Evolutionary conservation across 1,140 invertebrate genomes (phyloP).

Genomic region (Sinonovacula constricta): DNA sequence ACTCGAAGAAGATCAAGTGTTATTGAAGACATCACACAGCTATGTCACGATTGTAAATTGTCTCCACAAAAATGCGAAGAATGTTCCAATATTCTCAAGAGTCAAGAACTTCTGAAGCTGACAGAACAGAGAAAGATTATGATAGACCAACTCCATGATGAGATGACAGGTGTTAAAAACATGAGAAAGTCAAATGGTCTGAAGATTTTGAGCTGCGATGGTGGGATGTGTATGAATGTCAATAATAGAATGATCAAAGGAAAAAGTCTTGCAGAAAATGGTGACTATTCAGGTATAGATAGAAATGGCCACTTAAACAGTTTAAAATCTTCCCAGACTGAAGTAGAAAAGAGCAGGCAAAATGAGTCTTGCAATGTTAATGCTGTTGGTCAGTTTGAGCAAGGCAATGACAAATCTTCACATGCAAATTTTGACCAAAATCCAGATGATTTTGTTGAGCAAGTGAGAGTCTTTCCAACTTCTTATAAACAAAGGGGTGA

Average conservation of each 20-base stretch:
- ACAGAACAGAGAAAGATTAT: conserved; percentile 21
- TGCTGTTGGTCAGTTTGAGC: background rate
- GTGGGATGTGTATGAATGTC: too few relatives aligned
- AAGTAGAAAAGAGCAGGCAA: background rate
- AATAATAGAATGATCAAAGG: too few relatives aligned
- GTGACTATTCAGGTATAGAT: too few relatives aligned
- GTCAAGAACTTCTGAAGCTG: conserved; percentile 22
- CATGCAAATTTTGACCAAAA: too few relatives aligned
- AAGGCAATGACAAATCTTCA: background rate
- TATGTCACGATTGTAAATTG: conserved; percentile 35
- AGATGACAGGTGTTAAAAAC: background rate
- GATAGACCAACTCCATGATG: too few relatives aligned
- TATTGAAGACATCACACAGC: conserved; percentile 15
- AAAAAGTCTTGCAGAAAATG: too few relatives aligned
- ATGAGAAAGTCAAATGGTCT: conserved; percentile 5
- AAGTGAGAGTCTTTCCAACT: conserved; percentile 32
- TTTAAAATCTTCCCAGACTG: background rate
- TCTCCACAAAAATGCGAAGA: conserved; percentile 26
- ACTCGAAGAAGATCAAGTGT: conserved; percentile 12
- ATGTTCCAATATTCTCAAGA: conserved; percentile 20
- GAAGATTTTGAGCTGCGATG: too few relatives aligned
- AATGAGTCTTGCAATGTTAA: background rate
- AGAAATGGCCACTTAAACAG: too few relatives aligned
- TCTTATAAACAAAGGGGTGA: conserved; percentile 4
- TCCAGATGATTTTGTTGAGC: background rate